Conservation (phyloP, 1,140 invertebrate genomes). For the Neodiprion pinetum region DNA sequence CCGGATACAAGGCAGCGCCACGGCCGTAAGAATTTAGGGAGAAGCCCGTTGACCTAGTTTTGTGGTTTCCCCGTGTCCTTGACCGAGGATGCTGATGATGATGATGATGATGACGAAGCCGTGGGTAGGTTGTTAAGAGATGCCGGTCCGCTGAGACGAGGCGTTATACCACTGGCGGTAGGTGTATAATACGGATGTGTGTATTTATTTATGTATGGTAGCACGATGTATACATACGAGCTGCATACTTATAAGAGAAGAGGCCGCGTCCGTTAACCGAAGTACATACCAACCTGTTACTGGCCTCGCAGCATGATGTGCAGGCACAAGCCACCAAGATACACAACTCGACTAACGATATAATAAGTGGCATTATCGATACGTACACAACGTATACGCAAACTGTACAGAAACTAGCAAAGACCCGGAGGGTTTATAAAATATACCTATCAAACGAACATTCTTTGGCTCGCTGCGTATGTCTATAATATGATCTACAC, state of each 20-base stretch:
- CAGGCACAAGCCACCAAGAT: too few relatives aligned
- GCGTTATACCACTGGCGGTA: background rate
- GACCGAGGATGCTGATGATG: constrained; percentile 39
- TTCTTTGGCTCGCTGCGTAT: too few relatives aligned
- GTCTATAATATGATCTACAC: too few relatives aligned
- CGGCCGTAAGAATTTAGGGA: background rate
- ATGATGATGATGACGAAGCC: background rate
- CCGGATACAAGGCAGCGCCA: too few relatives aligned
- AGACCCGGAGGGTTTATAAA: too few relatives aligned
- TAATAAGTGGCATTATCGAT: too few relatives aligned
- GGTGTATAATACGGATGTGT: background rate
- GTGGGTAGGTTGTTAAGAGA: background rate
- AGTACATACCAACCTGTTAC: background rate
- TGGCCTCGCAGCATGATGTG: background rate
- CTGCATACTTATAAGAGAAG: background rate
- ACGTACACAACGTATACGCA: too few relatives aligned
- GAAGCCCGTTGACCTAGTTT: background rate
- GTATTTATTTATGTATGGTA: too few relatives aligned
- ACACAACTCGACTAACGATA: too few relatives aligned
- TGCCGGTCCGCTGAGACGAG: background rate
- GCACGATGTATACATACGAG: too few relatives aligned
- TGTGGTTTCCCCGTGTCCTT: constrained; percentile 47
- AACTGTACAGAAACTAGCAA: too few relatives aligned
- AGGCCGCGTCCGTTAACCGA: background rate
- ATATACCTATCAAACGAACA: too few relatives aligned